Conservation (phyloP, 1,140 invertebrate genomes). For the Drosophila bocki region DNA sequence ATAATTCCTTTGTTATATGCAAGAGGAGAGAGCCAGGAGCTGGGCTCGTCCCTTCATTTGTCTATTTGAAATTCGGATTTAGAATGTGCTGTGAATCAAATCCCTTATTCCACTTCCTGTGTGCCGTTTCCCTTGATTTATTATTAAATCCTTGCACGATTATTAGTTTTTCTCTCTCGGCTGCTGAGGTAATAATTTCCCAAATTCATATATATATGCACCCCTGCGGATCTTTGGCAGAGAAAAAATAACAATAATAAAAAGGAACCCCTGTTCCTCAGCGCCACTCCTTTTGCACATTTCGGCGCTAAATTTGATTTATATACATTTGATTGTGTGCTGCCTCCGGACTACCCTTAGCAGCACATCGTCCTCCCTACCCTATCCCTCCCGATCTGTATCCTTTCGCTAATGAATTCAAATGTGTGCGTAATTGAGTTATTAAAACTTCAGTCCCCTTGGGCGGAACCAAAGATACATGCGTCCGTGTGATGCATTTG, state of each 20-base stretch:
- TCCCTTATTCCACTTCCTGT: conserved; percentile 19
- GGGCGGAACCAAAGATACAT: conserved; percentile 4
- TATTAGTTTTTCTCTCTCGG: conserved; percentile 71
- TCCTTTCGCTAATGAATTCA: conserved; percentile 78
- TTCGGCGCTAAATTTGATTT: conserved; percentile 81
- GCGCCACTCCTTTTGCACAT: conserved; percentile 48
- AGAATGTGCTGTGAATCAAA: conserved; percentile 23
- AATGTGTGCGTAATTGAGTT: conserved; percentile 84
- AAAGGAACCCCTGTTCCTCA: conserved; percentile 46
- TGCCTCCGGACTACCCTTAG: conserved; percentile 42
- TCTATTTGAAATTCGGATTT: conserved; percentile 70
- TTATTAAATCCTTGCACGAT: conserved; percentile 80
- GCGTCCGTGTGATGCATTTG: conserved; percentile 6
- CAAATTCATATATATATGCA: conserved; percentile 49
- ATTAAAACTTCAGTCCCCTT: conserved; percentile 76
- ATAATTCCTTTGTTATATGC: conserved; percentile 46
- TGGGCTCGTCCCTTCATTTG: conserved; percentile 49
- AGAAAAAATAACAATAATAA: conserved; percentile 17
- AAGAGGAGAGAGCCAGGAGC: conserved; percentile 7
- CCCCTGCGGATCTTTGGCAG: conserved; percentile 61
- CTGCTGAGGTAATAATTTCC: conserved; percentile 72
- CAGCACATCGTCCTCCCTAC: conserved; percentile 4
- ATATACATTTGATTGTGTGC: conserved; percentile 77
- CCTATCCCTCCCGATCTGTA: conserved; percentile 26
- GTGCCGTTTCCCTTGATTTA: conserved; percentile 57